Evolutionary conservation across 2,888 invertebrate species (phyloP), one percentile per base, ranked within the genome.

Genomic region (Lordiphosa andalusiaca): DNA sequence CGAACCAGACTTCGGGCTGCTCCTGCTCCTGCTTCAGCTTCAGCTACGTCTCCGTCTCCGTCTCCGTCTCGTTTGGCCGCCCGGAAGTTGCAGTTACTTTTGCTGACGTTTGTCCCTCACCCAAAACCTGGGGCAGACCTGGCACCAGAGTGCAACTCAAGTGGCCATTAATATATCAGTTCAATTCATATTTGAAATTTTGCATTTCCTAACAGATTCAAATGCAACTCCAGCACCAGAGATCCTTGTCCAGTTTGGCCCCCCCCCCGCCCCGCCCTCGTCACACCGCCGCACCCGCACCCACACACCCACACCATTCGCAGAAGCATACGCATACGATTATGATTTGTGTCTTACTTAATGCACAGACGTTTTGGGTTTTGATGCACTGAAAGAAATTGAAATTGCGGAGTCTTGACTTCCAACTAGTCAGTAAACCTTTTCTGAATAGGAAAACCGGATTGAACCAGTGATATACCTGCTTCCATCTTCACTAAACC

Each of bases 101-200:
- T 72, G 77, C 77, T 83, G 83, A 77, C 77, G 55, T 64, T 61
- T 64, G 64, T 64, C 64, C 62, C 64, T 49, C 16, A 33, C 30
- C 44, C 30, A 42, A 42, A n/a, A 10, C 52, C 38, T 58, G 30
- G 47, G 6, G n/a, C n/a, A n/a, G 40, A 41, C 58, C 30, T 40
- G 46, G 35, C 48, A 41, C 36, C 30, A 53, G 52, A 66, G 36
- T 59, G 66, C 69, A 51, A 66, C 75, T 81, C 84, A 85, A 83
- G 73, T 83, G 75, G 70, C 86, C 87, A 87, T 87, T 86, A 86
- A 86, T 87, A 86, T 84, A 86, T 87, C 87, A 87, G 86, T 87
- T 87, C 86, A 86, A 85, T 86, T 83, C 87, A 85, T 86, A 86
- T 86, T 87, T 84, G 86, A 84, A 77, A 85, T 85, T 83, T 85